Percentiles rank a stretch among this genome's conserved stretches.
Evolutionary conservation across 2,888 invertebrate species (phyloP).

Genomic region (Sisyra nigra): DNA sequence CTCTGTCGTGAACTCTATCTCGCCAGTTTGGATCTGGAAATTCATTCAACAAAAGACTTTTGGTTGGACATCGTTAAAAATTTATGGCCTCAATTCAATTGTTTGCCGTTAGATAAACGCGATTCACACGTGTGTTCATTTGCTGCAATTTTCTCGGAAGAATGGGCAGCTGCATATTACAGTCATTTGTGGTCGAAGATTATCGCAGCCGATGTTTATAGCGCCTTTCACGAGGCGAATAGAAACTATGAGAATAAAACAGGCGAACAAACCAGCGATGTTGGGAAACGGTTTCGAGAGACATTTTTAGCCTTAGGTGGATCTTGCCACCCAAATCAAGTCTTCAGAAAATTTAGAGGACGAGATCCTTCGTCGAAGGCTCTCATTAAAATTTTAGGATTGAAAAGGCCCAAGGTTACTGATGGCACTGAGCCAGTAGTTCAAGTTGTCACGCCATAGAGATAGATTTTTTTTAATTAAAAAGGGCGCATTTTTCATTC

Average conservation of each 20-base stretch:
- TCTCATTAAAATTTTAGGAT: constrained; percentile 45
- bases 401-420: constrained; percentile 22
- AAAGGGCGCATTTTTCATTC: too few species aligned
- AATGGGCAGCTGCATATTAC: constrained; percentile 77
- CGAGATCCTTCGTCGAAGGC: constrained; percentile 81
- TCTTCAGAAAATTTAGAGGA: constrained; percentile 81
- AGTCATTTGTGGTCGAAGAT: constrained; percentile 73
- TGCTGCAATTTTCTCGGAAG: constrained; percentile 64
- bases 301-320: constrained; percentile 76
- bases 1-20: constrained; percentile 69
- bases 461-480: neutral
- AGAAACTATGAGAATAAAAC: constrained; percentile 18
- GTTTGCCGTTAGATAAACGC: constrained; percentile 55
- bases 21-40: constrained; percentile 65
- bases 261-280: constrained; percentile 33
- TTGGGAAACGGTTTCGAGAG: constrained; percentile 58
- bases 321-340: constrained; percentile 62
- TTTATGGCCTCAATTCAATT: constrained; percentile 68
- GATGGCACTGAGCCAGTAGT: constrained; percentile 3
- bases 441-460: neutral
- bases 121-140: constrained; percentile 81
- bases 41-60: constrained; percentile 58
- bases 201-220: constrained; percentile 80
- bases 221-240: constrained; percentile 58
- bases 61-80: constrained; percentile 69